Conservation (phyloP, 2,113 vertebrate species). For the Crotalus viridis region DNA sequence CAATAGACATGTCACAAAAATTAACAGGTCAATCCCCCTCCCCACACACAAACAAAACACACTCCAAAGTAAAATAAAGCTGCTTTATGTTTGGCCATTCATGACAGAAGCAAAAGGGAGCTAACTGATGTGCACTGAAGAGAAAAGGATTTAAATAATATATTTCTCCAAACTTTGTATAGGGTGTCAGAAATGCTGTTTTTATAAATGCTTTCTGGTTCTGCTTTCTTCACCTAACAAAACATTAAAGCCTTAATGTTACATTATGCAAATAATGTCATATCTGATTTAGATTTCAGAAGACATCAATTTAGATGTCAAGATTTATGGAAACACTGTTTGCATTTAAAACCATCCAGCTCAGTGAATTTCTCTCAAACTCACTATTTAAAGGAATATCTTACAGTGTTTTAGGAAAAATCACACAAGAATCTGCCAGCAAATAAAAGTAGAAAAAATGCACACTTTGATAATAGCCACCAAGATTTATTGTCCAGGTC, state of each 20-base stretch:
- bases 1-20: slow-evolving; percentile 47
- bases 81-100: slow-evolving; percentile 28
- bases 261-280: slow-evolving; percentile 1
- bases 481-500: background rate
- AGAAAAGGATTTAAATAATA: slow-evolving; percentile 22
- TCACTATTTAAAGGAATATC: background rate
- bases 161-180: slow-evolving; percentile 29
- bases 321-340: background rate
- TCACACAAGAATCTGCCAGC: background rate
- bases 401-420: background rate
- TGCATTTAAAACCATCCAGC: background rate
- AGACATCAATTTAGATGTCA: background rate
- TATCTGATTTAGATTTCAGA: background rate
- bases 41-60: slow-evolving; percentile 19
- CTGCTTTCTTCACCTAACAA: slow-evolving; percentile 20
- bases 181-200: slow-evolving; percentile 29
- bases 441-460: background rate
- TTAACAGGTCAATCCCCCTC: slow-evolving; percentile 44
- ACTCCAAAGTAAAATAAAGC: slow-evolving; percentile 33
- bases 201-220: slow-evolving; percentile 37
- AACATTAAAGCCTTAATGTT: slow-evolving; percentile 24
- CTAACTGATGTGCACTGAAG: slow-evolving; percentile 24
- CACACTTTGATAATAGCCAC: background rate
- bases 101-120: slow-evolving; percentile 27
- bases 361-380: background rate